Conservation (phyloP, 2,113 vertebrate genomes). For the Gambusia holbrooki region DNA sequence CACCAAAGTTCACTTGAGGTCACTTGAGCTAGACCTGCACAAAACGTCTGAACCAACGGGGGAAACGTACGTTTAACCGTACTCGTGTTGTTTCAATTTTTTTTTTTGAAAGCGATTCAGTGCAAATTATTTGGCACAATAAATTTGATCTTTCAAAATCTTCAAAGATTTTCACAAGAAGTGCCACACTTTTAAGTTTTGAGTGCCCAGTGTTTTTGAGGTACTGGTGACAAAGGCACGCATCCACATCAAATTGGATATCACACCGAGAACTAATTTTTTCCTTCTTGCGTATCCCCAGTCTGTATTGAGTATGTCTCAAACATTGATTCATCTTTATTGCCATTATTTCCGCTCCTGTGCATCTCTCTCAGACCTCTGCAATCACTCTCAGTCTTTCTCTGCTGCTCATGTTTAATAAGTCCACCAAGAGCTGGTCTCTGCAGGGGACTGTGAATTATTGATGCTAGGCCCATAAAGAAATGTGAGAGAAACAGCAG, state of each 20-base stretch:
- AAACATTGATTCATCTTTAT: conserved; percentile 29
- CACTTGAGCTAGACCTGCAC: too few relatives aligned
- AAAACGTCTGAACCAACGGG: too few relatives aligned
- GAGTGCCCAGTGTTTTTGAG: background rate
- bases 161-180: too few relatives aligned
- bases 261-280: background rate
- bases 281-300: background rate
- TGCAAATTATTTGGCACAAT: too few relatives aligned
- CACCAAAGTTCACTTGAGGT: too few relatives aligned
- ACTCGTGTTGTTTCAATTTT: background rate
- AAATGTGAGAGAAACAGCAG: conserved; percentile 56
- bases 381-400: conserved; percentile 3
- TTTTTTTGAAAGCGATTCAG: too few relatives aligned
- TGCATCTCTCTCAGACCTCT: conserved; percentile 38
- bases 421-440: conserved; percentile 63
- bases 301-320: conserved; percentile 34
- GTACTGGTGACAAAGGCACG: background rate
- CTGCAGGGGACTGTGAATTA: conserved; percentile 77
- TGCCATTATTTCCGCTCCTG: conserved; percentile 4
- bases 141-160: too few relatives aligned
- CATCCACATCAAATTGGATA: background rate
- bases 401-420: conserved; percentile 68
- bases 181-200: background rate
- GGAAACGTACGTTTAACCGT: too few relatives aligned
- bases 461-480: conserved; percentile 69